Conservation (phyloP, 2,797 vertebrate species). For the Coccyzus lansbergi region DNA sequence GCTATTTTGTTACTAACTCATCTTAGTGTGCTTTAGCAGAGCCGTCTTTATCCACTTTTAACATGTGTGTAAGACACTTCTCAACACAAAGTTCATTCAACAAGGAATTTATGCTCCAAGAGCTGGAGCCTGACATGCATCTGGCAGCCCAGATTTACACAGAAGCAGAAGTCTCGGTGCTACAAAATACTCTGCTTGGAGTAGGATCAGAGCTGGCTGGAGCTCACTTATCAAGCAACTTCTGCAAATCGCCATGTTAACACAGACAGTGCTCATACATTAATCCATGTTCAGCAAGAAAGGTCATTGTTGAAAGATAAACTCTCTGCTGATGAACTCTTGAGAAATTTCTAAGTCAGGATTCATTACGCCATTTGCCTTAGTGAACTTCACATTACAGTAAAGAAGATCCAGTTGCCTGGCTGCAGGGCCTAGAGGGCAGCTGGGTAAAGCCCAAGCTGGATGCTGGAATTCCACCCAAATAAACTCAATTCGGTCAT, state of each 20-base stretch:
- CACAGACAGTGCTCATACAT: neutral
- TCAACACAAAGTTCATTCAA: neutral
- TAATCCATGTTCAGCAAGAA: neutral
- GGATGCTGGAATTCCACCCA: neutral
- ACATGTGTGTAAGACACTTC: fast-evolving
- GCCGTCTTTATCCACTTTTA: neutral
- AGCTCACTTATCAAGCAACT: neutral
- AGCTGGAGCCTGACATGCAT: neutral
- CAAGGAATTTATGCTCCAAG: neutral
- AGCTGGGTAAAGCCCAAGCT: neutral
- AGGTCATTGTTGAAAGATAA: conserved; percentile 56
- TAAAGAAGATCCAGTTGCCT: neutral
- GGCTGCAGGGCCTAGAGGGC: neutral
- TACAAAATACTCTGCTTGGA: neutral
- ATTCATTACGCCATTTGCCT: conserved; percentile 39
- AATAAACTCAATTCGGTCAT: neutral
- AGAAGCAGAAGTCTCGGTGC: neutral
- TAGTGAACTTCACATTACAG: neutral
- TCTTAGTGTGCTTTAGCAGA: neutral
- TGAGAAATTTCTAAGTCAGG: conserved; percentile 22
- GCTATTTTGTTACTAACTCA: neutral
- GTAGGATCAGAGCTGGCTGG: neutral
- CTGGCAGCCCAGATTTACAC: neutral
- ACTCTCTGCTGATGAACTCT: conserved; percentile 24
- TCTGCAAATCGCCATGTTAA: conserved; percentile 4